Evolutionary conservation across 2,888 invertebrate species (phyloP), one percentile per base, ranked within the genome.

Genomic region (Nemurella pictetii): DNA sequence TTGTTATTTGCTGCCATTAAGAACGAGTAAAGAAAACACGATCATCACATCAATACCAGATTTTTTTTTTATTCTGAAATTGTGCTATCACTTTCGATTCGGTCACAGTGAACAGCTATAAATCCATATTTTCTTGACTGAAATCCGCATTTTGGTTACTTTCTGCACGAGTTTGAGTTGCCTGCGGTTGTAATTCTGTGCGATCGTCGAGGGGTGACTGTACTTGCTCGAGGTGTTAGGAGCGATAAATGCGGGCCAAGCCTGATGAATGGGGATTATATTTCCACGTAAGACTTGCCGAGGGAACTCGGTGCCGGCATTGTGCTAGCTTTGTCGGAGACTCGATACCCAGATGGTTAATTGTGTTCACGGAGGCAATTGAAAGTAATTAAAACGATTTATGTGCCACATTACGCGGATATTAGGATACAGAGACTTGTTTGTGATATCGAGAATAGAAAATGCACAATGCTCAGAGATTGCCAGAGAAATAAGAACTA

Each of bases 241-340:
- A 12, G 29, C 78, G 78, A 78, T 78, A 78, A 78, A 78, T 30
- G 30, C n/a, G 29, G 55, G 29, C 29, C 28, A 29, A 78, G 78
- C 36, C 35, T 80, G 80, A 80, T 80, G 35, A 80, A 80, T 80
- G 32, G 80, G 20, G 36, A 80, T 35, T 80, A 36, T 80, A 80
- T 80, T 35, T 36, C 35, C 35, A 26, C 20, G 32, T 80, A 26
- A 28, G 75, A 26, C 27, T 75, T 27, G 30, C 12, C 80, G 36
- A 80, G 35, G 80, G 26, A 80, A n/a, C 25, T n/a, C 26, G 78
- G 7, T 29, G 78, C 20, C 55, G 26, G 75, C 75, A 75, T 75
- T 80, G 80, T 80, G 20, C 26, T 36, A 20, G 35, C 35, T 35
- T 55, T 30, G 78, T 30, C 30, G 29, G 20, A 28, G 30, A 9